Evolutionary conservation across 2,888 invertebrate genomes (phyloP), one percentile per base, ranked within the genome.

Genomic region (Xanthorhoe spadicearia): DNA sequence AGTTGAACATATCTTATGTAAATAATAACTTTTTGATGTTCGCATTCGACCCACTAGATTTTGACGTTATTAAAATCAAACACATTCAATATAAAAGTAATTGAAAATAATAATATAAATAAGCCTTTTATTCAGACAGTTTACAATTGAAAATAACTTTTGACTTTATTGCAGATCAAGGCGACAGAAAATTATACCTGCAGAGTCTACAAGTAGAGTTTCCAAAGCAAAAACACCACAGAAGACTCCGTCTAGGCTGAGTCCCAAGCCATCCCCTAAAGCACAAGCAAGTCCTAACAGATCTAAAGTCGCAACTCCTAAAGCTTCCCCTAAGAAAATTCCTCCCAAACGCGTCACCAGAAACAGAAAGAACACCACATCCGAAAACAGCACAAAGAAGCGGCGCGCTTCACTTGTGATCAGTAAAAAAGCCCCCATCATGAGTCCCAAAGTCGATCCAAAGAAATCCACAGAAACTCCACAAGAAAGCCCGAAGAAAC

Each of bases 361-460:
- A 8, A 73, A 73, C 32, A 76, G 76, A 15, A 77, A 69, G 62
- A 73, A 71, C 2, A 50, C 52, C 53, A 23, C 64, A 1, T 32
- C 67, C 1, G 56, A 19, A 6, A 53, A 38, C 43, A 62, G 52
- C 35, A 52, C 43, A 15, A 67, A 80, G 58, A 86, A 77, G 60
- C 81, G 79, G 9, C 66, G 75, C 17, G 64, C 77, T 0, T 81
- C 84, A 1, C 66, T 89, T 15, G 82, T 86, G 10, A 78, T 89
- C 4, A 62, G 79, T 0, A 88, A 88, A 61, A 89, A 84, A 70
- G 58, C 81, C 0, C 88, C 88, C 0, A 74, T 75, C 8, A 74
- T 83, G 72, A 67, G 52, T 28, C 66, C 74, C 2, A 63, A 70
- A 59, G 61, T 60, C 0, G 46, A 43, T 10, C 35, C 63, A 23